Evolutionary conservation across 2,113 vertebrate species (phyloP), one percentile per base, ranked within the genome.

Genomic region (Lonchura striata): DNA sequence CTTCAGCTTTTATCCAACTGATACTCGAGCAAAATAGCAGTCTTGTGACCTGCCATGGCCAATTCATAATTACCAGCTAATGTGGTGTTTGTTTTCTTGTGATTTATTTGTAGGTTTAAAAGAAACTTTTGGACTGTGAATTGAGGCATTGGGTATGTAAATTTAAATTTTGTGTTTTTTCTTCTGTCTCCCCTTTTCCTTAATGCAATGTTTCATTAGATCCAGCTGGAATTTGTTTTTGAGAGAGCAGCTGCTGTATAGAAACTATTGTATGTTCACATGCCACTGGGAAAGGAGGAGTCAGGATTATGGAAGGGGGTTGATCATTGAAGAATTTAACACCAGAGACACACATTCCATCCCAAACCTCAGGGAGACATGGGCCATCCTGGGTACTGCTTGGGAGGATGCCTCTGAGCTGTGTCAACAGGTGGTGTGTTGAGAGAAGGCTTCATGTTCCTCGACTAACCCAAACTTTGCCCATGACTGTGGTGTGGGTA

Each of bases 71-170:
- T 95, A 72, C 88, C 52, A 91, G 78, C 96, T 97, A 90, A 97
- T 90, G 80, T 49, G 65, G 72, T n/a, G n/a, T 96, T 97, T 91
- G 61, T 91, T 84, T 90, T 96, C 93, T 95, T 94, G 80, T 97
- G 71, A 96, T 95, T 96, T 97, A 49, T 96, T 82, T 76, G 59
- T 88, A 98, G 98, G 92, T 98, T 97, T 98, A 96, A 98, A 98
- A 98, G 95, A 97, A 95, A 91, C 96, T 88, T 97, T 96, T 94
- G 97, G 95, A 97, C 97, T 98, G 97, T 98, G 97, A 98, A 97
- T 96, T 93, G 96, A 97, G 95, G 96, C 96, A 94, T 82, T 97
- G 96, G 98, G 98, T 98, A 97, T 92, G 98, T 98, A 92, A 81
- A 84, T 97, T 75, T 78, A 90, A 95, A 96, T 97, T 95, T 92